These are phyloP conservation scores for Platysternon megacephalum DNA, from an alignment of 2,113 vertebrate species.

Conservation along the genomic window DNA sequence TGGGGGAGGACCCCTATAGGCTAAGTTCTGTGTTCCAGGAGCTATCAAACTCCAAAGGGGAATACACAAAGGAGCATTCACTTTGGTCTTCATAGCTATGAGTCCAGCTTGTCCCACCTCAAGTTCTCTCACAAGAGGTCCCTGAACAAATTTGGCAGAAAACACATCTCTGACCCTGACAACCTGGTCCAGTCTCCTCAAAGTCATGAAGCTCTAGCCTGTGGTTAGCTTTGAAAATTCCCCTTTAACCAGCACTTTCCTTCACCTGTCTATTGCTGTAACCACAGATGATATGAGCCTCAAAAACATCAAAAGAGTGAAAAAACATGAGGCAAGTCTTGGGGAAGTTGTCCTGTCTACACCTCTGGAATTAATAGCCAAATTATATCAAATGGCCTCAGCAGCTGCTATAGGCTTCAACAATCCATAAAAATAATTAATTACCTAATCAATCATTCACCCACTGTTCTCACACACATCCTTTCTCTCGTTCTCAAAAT, in stretches of 20 bases:
- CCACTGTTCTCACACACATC: background rate
- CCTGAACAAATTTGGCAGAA: background rate
- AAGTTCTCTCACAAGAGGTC: background rate
- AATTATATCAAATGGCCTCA: background rate
- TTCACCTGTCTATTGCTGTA: background rate
- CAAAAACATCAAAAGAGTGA: background rate
- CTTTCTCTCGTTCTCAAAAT: background rate
- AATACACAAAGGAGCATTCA: background rate
- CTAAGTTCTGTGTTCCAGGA: background rate
- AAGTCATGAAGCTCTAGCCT: background rate
- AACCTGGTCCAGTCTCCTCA: background rate
- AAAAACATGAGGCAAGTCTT: background rate
- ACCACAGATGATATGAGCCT: background rate
- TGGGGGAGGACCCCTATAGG: background rate
- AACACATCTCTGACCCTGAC: background rate
- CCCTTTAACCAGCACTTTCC: background rate
- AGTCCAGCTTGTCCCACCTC: background rate
- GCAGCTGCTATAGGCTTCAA: background rate
- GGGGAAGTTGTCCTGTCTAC: background rate
- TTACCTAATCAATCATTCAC: background rate
- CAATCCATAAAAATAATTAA: background rate
- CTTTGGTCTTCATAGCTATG: background rate
- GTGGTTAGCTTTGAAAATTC: background rate
- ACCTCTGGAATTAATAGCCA: background rate
- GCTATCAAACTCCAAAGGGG: background rate